Evolutionary conservation across 2,113 vertebrate species (phyloP), one percentile per base, ranked within the genome.

Genomic region (Amblyopsis rosae): DNA sequence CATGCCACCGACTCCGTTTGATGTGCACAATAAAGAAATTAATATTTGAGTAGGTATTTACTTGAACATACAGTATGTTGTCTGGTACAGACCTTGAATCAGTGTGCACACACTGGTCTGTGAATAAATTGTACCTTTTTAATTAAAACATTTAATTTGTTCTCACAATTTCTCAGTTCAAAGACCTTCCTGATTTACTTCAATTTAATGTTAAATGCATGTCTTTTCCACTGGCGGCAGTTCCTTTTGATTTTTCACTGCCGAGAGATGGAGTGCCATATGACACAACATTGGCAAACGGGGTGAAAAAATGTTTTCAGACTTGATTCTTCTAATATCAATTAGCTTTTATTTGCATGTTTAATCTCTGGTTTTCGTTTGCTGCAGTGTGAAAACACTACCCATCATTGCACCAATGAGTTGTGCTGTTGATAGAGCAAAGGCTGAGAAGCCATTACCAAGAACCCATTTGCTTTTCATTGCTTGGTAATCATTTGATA

Each of bases 401-500:
- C 69, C 47, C 69, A 32, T 72, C 69, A 57, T 45, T 49, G 62
- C 12, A 69, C 58, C 66, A 72, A 70, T 63, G 58, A 69, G 48
- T 72, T 84, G 72, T 73, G 75, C 72, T 67, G 70, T 65, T 62
- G 62, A 71, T 62, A 10, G 53, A 70, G 17, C 68, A n/a, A 61
- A 68, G 65, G 72, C 67, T 76, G 70, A 67, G 74, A 75, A 79
- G 57, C 67, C 60, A 85, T 80, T 65, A 85, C 62, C 49, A 56
- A 78, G 58, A 70, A 70, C 56, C 46, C 58, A 69, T 81, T 87
- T 73, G 55, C 33, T 64, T 78, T 67, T 80, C 70, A 81, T 76
- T 69, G 62, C 60, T 59, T 67, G 26, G 70, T 72, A 73, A 82
- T 86, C 35, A 80, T 80, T 83, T 69, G 65, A 85, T 83, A 59